Evolutionary conservation across 2,797 vertebrate genomes (phyloP), one percentile per base, ranked within the genome.

Genomic region (Sebastes wilsoni): DNA sequence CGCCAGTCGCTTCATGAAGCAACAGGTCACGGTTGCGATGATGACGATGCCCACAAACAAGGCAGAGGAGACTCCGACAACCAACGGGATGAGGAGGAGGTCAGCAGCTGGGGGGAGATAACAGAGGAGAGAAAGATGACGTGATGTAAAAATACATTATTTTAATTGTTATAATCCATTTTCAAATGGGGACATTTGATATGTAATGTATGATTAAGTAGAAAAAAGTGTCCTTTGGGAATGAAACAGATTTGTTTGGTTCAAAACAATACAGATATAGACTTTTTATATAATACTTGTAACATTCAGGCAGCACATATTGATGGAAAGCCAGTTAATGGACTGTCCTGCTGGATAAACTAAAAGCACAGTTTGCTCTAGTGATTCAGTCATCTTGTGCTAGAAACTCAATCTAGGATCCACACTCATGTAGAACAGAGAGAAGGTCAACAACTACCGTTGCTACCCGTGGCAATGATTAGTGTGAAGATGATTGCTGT

Each of bases 21-120:
- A 98, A 80, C 97, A 98, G 62, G 97, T 98, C 46, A 98, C 96
- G 0, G 97, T 82, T 1, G 95, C 92, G 0, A 98, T 95, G 86
- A 98, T 93, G 38, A 95, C 75, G 70, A 96, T 91, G 0, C 97
- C 97, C 2, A 97, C 95, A 34, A 97, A 96, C n/a, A 98, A 90
- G 58, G 97, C 96, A 0, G 96, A 96, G 32, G 95, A 96, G n/a
- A 96, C 86, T 0, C 97, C 97, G 8, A 96, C 87, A 11, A 97
- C 91, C 82, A 98, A 72, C 1, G 97, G 97, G 75, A 98, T 92
- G 54, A 98, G 91, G 18, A 98, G 95, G 25, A 97, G 96, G 83
- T 98, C 97, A 18, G 93, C 88, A 66, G 92, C 97, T 98, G 92
- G 46, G 13, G 42, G 54, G 54, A n/a, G 13, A 72, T 28, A 72